Conservation (phyloP, 2,797 vertebrate genomes). For the Pseudocheirus occidentalis region DNA sequence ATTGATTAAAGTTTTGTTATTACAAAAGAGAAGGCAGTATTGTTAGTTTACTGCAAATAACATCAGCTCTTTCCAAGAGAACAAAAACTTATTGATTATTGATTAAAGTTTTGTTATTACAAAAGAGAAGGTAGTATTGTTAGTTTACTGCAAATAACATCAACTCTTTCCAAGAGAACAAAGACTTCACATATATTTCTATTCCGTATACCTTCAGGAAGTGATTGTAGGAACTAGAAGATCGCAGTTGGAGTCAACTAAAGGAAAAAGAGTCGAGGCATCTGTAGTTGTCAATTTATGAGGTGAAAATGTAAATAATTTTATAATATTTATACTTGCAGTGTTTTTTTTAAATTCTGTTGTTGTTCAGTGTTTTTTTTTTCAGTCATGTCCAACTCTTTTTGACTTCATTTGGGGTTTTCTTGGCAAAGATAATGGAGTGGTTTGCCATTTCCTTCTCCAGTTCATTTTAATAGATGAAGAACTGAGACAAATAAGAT, state of each 20-base stretch:
- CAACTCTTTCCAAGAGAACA: conserved; percentile 30
- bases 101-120: conserved; percentile 27
- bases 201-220: conserved; percentile 46
- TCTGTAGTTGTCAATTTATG: background rate
- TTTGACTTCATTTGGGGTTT: background rate
- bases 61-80: conserved; percentile 35
- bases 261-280: background rate
- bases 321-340: background rate
- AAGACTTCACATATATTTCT: conserved; percentile 52
- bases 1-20: conserved; percentile 33
- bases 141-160: conserved; percentile 46
- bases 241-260: background rate
- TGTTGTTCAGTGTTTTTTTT: background rate
- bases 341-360: background rate
- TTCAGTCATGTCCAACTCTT: background rate
- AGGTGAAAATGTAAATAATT: background rate
- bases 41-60: conserved; percentile 44
- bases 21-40: conserved; percentile 36
- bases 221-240: conserved; percentile 63
- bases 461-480: background rate
- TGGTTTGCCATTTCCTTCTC: background rate
- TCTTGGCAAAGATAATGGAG: background rate
- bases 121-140: conserved; percentile 35
- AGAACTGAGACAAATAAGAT: background rate
- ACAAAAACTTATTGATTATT: conserved; percentile 50